phyloP scores from a whole-genome alignment of 2,113 vertebrate genomes.

The Myxocyprinus asiaticus region DNA sequence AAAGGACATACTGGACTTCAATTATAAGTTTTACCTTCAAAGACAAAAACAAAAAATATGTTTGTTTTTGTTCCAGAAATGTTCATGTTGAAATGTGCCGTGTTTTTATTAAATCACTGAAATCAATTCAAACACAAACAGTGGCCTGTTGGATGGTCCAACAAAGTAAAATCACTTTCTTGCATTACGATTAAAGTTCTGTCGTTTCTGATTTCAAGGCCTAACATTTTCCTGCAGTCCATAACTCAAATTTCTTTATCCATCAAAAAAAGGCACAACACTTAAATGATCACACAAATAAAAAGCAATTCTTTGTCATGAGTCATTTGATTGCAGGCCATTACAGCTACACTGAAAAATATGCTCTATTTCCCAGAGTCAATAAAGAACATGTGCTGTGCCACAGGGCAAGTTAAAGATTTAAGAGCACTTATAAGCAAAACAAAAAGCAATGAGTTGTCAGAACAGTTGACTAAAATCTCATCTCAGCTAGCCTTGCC shows the following conservation, averaged over 20 bases:
- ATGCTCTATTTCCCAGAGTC: constrained; percentile 26
- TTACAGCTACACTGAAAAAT: constrained; percentile 42
- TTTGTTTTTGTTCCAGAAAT: too few relatives aligned
- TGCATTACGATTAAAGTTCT: background rate
- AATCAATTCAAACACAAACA: too few relatives aligned
- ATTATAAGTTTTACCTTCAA: background rate
- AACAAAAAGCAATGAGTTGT: constrained; percentile 25
- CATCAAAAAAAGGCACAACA: constrained; percentile 27
- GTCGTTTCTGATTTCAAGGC: background rate
- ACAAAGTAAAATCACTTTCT: background rate
- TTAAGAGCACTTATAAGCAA: constrained; percentile 39
- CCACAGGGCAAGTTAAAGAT: constrained; percentile 35
- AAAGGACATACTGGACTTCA: background rate
- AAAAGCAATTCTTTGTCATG: constrained; percentile 42
- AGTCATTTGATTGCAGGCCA: constrained; percentile 50
- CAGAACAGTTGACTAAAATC: constrained; percentile 56
- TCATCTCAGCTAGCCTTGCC: constrained; percentile 55
- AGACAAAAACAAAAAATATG: background rate
- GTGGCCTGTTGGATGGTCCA: too few relatives aligned
- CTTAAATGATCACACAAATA: constrained; percentile 42
- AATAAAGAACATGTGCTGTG: constrained; percentile 40
- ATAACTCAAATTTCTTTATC: constrained; percentile 29
- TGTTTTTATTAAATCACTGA: too few relatives aligned
- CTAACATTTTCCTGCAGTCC: constrained; percentile 31
- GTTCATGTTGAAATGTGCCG: too few relatives aligned